These are phyloP conservation scores for Bombus sibiricus DNA, from an alignment of 1,140 invertebrate species.

Conservation along the genomic window DNA sequence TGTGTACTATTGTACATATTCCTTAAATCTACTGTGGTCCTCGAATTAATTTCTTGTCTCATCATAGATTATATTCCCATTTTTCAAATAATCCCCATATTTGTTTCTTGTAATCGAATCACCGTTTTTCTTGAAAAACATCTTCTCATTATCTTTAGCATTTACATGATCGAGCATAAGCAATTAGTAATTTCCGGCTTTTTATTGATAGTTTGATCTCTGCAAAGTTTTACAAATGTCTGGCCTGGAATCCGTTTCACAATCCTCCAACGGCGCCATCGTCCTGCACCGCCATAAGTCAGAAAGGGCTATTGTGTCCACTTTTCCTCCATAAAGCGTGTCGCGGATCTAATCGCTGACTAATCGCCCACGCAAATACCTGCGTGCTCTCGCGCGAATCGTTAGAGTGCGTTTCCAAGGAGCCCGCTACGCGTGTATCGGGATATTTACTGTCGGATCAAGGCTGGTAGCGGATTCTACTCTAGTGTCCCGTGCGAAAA, in stretches of 20 bases:
- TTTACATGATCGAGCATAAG: neutral
- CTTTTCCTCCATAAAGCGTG: constrained; percentile 68
- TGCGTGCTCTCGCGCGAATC: constrained; percentile 66
- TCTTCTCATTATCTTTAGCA: neutral
- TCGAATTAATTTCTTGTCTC: neutral
- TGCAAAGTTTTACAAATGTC: constrained; percentile 52
- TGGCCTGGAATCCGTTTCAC: constrained; percentile 72
- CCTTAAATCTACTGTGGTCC: neutral
- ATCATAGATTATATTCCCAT: neutral
- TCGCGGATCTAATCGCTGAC: constrained; percentile 78
- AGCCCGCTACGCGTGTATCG: constrained; percentile 41
- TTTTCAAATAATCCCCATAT: neutral
- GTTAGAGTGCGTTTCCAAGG: constrained; percentile 60
- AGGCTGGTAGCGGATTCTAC: constrained; percentile 53
- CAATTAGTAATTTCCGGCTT: constrained; percentile 1
- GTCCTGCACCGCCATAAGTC: constrained; percentile 64
- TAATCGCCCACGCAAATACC: constrained; percentile 77
- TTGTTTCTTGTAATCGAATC: neutral
- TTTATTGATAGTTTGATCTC: constrained; percentile 11
- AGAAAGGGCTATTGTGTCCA: constrained; percentile 78
- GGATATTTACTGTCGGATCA: constrained; percentile 65
- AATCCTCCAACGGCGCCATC: constrained; percentile 58
- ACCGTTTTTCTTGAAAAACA: neutral
- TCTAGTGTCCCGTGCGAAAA: constrained; percentile 11
- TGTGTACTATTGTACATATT: neutral